Conservation (phyloP, 1,140 invertebrate species). For the Pseudachorutes palmiensis region DNA sequence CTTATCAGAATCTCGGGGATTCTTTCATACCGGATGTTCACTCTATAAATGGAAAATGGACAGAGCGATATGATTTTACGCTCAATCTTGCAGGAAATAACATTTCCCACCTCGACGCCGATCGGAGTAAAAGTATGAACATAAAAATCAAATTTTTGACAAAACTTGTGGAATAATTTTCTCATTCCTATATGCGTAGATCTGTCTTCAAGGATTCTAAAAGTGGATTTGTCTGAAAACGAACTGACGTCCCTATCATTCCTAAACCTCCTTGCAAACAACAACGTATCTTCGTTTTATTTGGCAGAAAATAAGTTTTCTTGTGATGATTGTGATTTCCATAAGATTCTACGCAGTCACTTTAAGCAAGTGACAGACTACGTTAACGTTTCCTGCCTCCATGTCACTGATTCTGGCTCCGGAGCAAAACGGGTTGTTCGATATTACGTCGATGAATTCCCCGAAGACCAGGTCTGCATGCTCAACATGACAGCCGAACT, state of each 20-base stretch:
- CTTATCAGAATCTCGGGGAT: neutral
- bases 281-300: constrained; percentile 30
- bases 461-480: neutral
- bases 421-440: neutral
- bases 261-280: constrained; percentile 16
- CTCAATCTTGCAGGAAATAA: constrained; percentile 22
- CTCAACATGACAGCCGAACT: neutral
- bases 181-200: constrained; percentile 19
- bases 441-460: neutral
- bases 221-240: constrained; percentile 26
- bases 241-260: constrained; percentile 18
- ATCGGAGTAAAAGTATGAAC: constrained; percentile 13
- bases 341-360: constrained; percentile 22
- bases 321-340: constrained; percentile 33
- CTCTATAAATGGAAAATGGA: neutral
- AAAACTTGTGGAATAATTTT: neutral
- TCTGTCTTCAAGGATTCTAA: constrained; percentile 11
- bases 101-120: neutral
- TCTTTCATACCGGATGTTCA: constrained; percentile 4
- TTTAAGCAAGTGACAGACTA: constrained; percentile 24
- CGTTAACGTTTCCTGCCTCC: constrained; percentile 23
- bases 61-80: constrained; percentile 13
- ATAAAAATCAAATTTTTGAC: neutral
- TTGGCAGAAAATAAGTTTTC: constrained; percentile 29
- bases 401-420: too few relatives aligned